Conservation (phyloP, 2,888 invertebrate genomes). For the Aleiodes alternator region DNA sequence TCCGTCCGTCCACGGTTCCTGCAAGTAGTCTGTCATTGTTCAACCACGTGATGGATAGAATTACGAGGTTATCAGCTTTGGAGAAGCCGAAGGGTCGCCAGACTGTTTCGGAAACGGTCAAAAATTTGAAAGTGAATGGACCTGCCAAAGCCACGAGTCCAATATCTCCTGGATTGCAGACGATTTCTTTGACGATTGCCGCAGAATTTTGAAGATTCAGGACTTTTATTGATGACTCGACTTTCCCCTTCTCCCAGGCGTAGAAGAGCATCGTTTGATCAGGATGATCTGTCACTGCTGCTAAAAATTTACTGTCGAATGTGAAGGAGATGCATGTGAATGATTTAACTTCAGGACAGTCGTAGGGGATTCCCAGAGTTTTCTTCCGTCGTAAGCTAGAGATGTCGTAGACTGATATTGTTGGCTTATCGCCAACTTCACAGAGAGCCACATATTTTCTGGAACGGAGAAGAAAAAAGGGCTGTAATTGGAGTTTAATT, state of each 20-base stretch:
- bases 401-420: constrained; percentile 84
- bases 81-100: constrained; percentile 91
- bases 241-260: constrained; percentile 88
- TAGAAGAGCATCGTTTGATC: constrained; percentile 89
- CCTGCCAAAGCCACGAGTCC: constrained; percentile 84
- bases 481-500: too few species aligned
- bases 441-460: constrained; percentile 82
- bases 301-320: constrained; percentile 87
- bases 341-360: constrained; percentile 78
- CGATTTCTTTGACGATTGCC: constrained; percentile 81
- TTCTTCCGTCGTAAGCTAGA: constrained; percentile 83
- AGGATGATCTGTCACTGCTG: constrained; percentile 88
- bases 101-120: constrained; percentile 86
- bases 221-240: constrained; percentile 85
- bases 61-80: constrained; percentile 86
- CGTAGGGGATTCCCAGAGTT: constrained; percentile 80
- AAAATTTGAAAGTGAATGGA: constrained; percentile 82
- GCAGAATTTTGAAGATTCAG: constrained; percentile 83
- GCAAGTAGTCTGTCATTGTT: constrained; percentile 88
- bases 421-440: constrained; percentile 81
- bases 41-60: constrained; percentile 88
- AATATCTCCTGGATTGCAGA: constrained; percentile 86
- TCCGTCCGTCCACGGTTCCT: constrained; percentile 86
- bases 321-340: constrained; percentile 87
- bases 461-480: constrained; percentile 9